phyloP scores from a whole-genome alignment of 2,113 vertebrate species.

The Martes martes region DNA sequence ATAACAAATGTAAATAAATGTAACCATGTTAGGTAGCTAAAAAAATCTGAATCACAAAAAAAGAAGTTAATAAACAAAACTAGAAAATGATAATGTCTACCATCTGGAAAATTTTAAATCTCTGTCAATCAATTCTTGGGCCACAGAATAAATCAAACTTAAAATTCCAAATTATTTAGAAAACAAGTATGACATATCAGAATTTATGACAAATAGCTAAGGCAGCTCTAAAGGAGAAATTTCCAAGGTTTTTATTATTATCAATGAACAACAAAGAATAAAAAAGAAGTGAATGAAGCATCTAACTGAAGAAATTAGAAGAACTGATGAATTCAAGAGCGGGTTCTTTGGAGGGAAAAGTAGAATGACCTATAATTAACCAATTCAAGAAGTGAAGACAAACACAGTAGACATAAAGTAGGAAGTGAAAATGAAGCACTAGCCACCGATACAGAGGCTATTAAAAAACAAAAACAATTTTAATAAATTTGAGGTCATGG shows the following conservation, averaged over 20 bases:
- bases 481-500: background rate
- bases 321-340: background rate
- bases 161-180: background rate
- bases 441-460: background rate
- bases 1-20: background rate
- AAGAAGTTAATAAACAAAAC: background rate
- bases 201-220: background rate
- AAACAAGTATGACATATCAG: background rate
- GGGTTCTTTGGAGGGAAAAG: background rate
- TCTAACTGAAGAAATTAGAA: background rate
- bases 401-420: background rate
- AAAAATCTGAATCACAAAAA: background rate
- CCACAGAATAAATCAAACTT: slow-evolving; percentile 22
- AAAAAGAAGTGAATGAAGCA: background rate
- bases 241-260: background rate
- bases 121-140: background rate
- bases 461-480: background rate
- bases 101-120: background rate
- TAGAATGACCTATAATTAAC: background rate
- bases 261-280: background rate
- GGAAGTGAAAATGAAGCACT: background rate
- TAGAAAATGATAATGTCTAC: background rate
- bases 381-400: background rate
- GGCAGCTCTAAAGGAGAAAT: background rate
- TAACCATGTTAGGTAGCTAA: background rate